These are phyloP conservation scores for Harpalus rubripes DNA, from an alignment of 2,888 invertebrate genomes.

Conservation along the genomic window DNA sequence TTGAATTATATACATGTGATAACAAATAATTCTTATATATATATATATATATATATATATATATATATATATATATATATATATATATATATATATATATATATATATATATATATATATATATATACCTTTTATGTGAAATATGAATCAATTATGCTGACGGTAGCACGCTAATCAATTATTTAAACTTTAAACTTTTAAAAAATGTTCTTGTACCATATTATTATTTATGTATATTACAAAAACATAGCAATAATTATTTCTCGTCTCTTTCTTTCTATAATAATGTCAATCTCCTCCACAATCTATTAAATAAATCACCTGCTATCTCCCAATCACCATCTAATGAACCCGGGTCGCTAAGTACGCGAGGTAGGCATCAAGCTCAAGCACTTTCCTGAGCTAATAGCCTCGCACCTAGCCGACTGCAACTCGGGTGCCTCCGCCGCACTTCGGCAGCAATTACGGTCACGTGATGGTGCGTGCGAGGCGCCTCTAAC, in stretches of 20 bases:
- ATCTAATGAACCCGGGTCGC: neutral
- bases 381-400: neutral
- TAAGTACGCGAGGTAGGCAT: neutral
- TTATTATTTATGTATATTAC: neutral
- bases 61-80: no score
- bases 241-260: neutral
- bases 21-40: no score
- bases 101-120: no score
- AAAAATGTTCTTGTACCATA: no score
- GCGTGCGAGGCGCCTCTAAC: constrained; percentile 49
- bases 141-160: no score
- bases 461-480: constrained; percentile 65
- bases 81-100: no score
- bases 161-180: no score
- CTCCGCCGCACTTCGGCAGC: constrained; percentile 31
- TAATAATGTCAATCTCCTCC: neutral
- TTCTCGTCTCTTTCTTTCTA: neutral
- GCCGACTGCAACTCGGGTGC: neutral
- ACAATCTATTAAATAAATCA: neutral
- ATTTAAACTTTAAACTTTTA: no score
- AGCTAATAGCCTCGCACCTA: neutral
- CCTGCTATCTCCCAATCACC: neutral
- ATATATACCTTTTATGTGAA: no score
- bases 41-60: no score
- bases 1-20: no score